A percentile compares a stretch with the other conserved stretches of the same genome.
phyloP scores from a whole-genome alignment of 2,888 invertebrate genomes.

The Drymonia ruficornis region DNA sequence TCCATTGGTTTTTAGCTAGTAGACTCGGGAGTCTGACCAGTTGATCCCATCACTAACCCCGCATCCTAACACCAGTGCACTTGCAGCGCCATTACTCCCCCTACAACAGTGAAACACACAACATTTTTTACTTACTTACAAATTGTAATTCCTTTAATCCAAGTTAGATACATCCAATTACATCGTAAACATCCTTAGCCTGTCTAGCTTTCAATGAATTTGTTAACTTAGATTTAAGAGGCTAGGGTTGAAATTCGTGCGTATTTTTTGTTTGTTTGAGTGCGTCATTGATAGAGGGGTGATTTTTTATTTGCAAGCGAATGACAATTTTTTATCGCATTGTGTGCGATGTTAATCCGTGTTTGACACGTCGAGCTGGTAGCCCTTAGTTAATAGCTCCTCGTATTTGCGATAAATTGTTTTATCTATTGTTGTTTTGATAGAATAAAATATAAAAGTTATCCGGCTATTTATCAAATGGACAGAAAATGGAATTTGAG shows the following conservation, averaged over 20 bases:
- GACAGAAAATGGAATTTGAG: conserved; percentile 18
- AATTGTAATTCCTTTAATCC: conserved; percentile 83
- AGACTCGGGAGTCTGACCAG: too few species aligned
- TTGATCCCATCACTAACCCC: conserved; percentile 53
- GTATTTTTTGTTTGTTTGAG: conserved; percentile 18
- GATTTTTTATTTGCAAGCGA: conserved; percentile 62
- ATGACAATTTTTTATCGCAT: conserved; percentile 78
- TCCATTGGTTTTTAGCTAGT: too few species aligned
- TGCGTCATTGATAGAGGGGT: conserved; percentile 53
- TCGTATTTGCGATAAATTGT: conserved; percentile 56
- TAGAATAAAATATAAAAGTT: conserved; percentile 36
- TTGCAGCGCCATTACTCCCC: conserved; percentile 69
- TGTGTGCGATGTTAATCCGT: conserved; percentile 76
- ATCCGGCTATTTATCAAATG: conserved; percentile 32
- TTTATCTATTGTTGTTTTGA: conserved; percentile 53
- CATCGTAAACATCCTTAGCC: conserved; percentile 62
- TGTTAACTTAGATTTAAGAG: conserved; percentile 6
- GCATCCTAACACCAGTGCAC: conserved; percentile 63
- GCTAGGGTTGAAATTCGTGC: conserved; percentile 40
- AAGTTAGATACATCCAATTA: conserved; percentile 81
- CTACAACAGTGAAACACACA: conserved; percentile 42
- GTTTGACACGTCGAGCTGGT: conserved; percentile 76
- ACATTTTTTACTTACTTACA: conserved; percentile 78
- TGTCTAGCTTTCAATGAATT: conserved; percentile 17
- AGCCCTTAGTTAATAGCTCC: conserved; percentile 75